phyloP scores from a whole-genome alignment of 2,797 vertebrate genomes.

The Amphiprion clarkii region DNA sequence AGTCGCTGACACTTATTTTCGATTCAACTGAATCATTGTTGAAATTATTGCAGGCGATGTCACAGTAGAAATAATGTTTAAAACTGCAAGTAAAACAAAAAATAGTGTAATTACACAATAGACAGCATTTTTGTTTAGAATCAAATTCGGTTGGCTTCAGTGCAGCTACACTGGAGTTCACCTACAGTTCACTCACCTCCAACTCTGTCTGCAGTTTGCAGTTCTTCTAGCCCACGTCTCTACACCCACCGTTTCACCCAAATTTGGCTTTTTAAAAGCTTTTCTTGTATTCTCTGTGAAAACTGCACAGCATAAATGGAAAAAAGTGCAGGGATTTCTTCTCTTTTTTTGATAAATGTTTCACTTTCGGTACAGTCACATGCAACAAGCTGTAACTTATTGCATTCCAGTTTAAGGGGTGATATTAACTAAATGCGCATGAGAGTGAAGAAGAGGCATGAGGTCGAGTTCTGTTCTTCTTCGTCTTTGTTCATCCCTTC shows the following conservation, averaged over 20 bases:
- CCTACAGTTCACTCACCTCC: constrained; percentile 35
- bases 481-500: constrained; percentile 1
- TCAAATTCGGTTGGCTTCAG: background rate
- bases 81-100: too few relatives aligned
- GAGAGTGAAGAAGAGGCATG: constrained; percentile 15
- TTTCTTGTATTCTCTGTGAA: background rate
- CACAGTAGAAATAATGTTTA: too few relatives aligned
- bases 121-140: background rate
- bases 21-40: too few relatives aligned
- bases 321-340: background rate
- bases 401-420: background rate
- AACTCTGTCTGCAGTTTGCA: background rate
- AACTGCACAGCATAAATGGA: background rate
- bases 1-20: too few relatives aligned
- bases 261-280: background rate
- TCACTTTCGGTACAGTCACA: constrained; percentile 11
- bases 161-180: constrained; percentile 30
- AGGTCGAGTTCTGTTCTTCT: constrained; percentile 8
- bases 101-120: background rate
- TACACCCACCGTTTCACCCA: constrained; percentile 19
- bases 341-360: background rate
- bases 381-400: background rate
- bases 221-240: background rate
- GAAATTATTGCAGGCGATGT: too few relatives aligned
- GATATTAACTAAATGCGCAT: background rate